A percentile compares a stretch with the other conserved stretches of the same genome.
These are phyloP conservation scores for Catharus minimus DNA, from an alignment of 2,113 vertebrate genomes.

Conservation along the genomic window DNA sequence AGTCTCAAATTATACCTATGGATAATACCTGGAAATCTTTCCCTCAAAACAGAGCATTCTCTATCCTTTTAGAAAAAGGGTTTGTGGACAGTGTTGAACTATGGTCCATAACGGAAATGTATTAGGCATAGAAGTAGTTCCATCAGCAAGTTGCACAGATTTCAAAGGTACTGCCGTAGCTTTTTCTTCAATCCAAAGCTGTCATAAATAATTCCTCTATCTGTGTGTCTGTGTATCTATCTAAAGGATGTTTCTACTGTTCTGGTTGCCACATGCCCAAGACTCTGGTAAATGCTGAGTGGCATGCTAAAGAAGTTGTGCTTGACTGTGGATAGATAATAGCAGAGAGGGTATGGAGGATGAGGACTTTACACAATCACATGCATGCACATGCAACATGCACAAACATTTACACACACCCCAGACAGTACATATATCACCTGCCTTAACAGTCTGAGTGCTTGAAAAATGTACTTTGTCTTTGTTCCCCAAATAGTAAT, in stretches of 20 bases:
- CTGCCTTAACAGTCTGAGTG: neutral
- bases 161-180: neutral
- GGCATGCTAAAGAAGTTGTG: neutral
- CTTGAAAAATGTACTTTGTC: neutral
- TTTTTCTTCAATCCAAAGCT: neutral
- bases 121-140: neutral
- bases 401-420: neutral
- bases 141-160: neutral
- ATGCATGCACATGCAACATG: neutral
- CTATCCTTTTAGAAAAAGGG: neutral
- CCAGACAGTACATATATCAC: neutral
- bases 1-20: neutral
- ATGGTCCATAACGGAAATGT: neutral
- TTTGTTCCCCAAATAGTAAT: neutral
- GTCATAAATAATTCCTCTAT: neutral
- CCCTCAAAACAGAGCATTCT: neutral
- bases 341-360: neutral
- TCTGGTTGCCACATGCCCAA: neutral
- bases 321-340: neutral
- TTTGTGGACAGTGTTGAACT: neutral
- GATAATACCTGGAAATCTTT: neutral
- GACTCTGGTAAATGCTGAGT: neutral
- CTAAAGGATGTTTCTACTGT: neutral
- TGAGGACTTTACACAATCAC: neutral
- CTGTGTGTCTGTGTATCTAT: neutral